Conservation (phyloP, 2,888 invertebrate genomes). For the Eupithecia pulchellata region DNA sequence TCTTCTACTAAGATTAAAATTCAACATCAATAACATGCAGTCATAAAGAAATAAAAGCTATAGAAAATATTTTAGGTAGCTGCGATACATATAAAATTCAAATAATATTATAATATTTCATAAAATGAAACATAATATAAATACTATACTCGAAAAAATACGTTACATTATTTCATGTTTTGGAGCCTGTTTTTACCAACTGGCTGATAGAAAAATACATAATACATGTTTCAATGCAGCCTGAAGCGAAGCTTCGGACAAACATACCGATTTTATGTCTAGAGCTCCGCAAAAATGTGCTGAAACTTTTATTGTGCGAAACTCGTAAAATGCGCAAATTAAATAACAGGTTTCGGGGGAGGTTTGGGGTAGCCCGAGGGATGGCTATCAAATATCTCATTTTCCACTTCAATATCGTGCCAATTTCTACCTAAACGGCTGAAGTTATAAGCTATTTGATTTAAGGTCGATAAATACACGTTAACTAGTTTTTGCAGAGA, state of each 20-base stretch:
- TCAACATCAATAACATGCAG: too few relatives aligned
- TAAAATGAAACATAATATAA: too few relatives aligned
- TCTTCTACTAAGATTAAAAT: too few relatives aligned
- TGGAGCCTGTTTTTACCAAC: background rate
- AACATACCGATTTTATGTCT: slow-evolving; percentile 5
- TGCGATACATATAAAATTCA: too few relatives aligned
- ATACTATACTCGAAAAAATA: too few relatives aligned
- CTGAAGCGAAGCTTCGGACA: too few relatives aligned
- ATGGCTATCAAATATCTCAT: slow-evolving; percentile 49
- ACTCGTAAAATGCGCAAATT: slow-evolving; percentile 42
- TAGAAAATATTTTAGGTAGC: too few relatives aligned
- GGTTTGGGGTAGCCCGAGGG: slow-evolving; percentile 25
- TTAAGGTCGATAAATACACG: background rate
- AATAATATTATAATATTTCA: too few relatives aligned
- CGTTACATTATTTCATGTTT: background rate
- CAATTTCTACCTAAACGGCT: slow-evolving; percentile 41
- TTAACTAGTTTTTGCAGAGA: background rate
- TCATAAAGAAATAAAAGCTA: too few relatives aligned
- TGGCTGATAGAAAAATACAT: background rate
- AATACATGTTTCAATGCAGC: background rate
- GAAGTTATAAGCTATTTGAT: slow-evolving; percentile 11
- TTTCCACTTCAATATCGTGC: slow-evolving; percentile 48
- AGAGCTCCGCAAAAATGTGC: slow-evolving; percentile 22
- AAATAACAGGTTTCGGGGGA: slow-evolving; percentile 41
- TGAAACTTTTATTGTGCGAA: slow-evolving; percentile 28